Conservation (phyloP, 1,140 invertebrate species). For the Cardiocondyla obscurior region DNA sequence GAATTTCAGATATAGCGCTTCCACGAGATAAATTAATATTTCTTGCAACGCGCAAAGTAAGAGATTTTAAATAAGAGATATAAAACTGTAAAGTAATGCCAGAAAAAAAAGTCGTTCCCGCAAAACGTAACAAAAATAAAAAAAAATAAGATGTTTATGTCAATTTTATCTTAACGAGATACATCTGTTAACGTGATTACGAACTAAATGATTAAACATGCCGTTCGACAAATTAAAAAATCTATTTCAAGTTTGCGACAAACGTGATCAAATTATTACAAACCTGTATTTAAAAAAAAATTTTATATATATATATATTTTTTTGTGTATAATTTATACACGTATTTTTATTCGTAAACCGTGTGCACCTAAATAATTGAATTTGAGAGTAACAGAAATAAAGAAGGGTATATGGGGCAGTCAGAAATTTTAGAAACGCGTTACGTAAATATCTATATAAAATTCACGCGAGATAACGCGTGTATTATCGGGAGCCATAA, state of each 20-base stretch:
- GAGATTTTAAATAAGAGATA: not conserved
- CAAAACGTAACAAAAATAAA: too few relatives aligned
- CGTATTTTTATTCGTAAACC: too few relatives aligned
- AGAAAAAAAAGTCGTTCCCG: too few relatives aligned
- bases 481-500: not conserved
- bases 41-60: not conserved
- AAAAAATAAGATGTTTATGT: not conserved
- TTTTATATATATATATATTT: too few relatives aligned
- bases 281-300: too few relatives aligned
- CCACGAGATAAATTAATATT: not conserved
- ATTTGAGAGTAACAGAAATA: not conserved
- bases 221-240: not conserved
- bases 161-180: not conserved
- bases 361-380: not conserved
- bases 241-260: not conserved
- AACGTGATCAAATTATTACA: not conserved
- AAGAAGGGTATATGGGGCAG: not conserved
- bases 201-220: not conserved
- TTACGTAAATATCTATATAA: conserved; percentile 27
- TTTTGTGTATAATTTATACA: too few relatives aligned
- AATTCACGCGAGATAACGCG: not conserved
- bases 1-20: not conserved
- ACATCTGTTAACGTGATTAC: not conserved
- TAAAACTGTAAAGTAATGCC: not conserved
- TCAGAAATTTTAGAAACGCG: not conserved